A percentile compares a stretch with the other conserved stretches of the same genome.
Evolutionary conservation across 1,140 invertebrate genomes (phyloP).

Genomic region (Neuroterus valhalla): DNA sequence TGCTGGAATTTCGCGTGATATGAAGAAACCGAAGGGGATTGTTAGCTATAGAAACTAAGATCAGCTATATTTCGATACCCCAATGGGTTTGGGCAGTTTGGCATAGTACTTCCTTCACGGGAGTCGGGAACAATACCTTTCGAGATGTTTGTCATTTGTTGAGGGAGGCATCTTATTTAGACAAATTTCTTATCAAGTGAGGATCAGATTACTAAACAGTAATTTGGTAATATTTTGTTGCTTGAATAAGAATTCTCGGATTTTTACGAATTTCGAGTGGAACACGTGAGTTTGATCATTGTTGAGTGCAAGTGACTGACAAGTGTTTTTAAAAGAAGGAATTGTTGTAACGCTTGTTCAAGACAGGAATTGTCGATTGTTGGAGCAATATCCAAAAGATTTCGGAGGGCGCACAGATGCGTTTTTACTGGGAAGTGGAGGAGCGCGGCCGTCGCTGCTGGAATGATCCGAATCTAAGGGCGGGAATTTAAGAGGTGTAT

Average conservation of each 20-base stretch:
- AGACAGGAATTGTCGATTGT: not conserved
- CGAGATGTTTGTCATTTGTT: too few relatives aligned
- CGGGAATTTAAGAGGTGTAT: conserved; percentile 43
- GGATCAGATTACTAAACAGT: too few relatives aligned
- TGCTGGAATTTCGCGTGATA: not conserved
- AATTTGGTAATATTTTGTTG: not conserved
- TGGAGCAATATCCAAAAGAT: not conserved
- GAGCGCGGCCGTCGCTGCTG: conserved; percentile 58
- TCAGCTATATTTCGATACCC: conserved; percentile 31
- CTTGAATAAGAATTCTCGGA: conserved; percentile 48
- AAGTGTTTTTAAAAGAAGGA: conserved; percentile 1
- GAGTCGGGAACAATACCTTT: conserved; percentile 42
- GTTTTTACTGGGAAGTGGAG: conserved; percentile 38
- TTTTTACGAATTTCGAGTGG: not conserved
- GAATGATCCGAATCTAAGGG: conserved; percentile 43
- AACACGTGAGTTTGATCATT: conserved; percentile 4
- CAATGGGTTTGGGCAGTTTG: too few relatives aligned
- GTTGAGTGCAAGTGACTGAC: conserved; percentile 31
- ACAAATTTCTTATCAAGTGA: too few relatives aligned
- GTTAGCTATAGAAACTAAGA: too few relatives aligned
- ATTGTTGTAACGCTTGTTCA: not conserved
- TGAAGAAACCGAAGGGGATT: conserved; percentile 3
- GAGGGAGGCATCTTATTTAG: too few relatives aligned
- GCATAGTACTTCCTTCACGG: too few relatives aligned
- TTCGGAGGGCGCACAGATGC: conserved; percentile 44